Evolutionary conservation across 2,888 invertebrate species (phyloP).

Genomic region (Tipula helvola): DNA sequence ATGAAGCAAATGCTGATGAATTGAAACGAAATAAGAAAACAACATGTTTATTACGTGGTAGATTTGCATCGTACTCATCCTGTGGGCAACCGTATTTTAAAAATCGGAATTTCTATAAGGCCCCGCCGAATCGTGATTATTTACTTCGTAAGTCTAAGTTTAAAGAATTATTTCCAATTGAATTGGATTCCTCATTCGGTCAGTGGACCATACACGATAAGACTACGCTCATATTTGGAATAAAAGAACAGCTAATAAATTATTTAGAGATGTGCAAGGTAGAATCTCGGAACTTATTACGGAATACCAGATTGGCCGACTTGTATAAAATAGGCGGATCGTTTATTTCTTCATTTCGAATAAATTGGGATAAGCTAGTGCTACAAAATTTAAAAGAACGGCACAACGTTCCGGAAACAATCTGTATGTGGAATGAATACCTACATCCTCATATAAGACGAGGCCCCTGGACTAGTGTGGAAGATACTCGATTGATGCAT

Average conservation of each 20-base stretch:
- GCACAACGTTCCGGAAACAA: conserved; percentile 51
- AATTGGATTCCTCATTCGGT: conserved; percentile 32
- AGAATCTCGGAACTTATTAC: conserved; percentile 15
- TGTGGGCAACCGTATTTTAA: conserved; percentile 57
- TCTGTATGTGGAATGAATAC: conserved; percentile 57
- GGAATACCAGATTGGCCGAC: neutral
- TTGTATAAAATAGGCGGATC: conserved; percentile 14
- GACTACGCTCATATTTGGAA: conserved; percentile 37
- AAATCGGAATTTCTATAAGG: conserved; percentile 40
- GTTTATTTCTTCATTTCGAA: conserved; percentile 21
- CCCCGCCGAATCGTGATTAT: conserved; percentile 48
- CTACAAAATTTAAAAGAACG: conserved; percentile 34
- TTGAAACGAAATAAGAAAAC: conserved; percentile 16
- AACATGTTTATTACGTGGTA: neutral
- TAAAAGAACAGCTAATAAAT: conserved; percentile 34
- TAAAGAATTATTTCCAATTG: conserved; percentile 36
- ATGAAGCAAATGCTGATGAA: conserved; percentile 21
- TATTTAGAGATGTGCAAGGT: conserved; percentile 14
- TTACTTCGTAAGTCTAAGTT: conserved; percentile 30
- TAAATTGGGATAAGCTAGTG: conserved; percentile 32
- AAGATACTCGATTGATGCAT: conserved; percentile 35
- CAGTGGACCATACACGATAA: conserved; percentile 49
- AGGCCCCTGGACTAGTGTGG: conserved; percentile 39
- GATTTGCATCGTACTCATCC: conserved; percentile 27
- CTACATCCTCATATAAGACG: conserved; percentile 56